These are phyloP conservation scores for Stenodema calcarata DNA, from an alignment of 2,888 invertebrate species.

Conservation along the genomic window DNA sequence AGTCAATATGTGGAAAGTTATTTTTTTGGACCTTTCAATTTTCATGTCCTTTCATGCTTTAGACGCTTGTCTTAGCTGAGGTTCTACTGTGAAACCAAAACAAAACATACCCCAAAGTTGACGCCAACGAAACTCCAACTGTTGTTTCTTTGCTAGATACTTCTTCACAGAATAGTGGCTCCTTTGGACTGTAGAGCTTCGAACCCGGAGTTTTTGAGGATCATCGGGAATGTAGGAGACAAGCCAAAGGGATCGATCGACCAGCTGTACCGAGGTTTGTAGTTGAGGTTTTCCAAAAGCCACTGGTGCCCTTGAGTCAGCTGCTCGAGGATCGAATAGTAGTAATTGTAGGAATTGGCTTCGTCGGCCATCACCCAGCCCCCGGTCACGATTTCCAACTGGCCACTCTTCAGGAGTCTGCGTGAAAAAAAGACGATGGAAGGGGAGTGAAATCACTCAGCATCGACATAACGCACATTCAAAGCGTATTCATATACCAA, in stretches of 20 bases:
- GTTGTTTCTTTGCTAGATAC: conserved; percentile 77
- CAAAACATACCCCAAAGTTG: conserved; percentile 83
- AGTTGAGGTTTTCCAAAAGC: conserved; percentile 81
- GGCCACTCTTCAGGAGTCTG: conserved; percentile 80
- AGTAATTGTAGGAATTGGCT: conserved; percentile 92
- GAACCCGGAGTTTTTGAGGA: conserved; percentile 81
- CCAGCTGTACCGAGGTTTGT: conserved; percentile 79
- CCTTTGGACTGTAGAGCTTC: conserved; percentile 85
- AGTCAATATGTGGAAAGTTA: too few species aligned
- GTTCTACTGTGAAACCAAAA: too few species aligned
- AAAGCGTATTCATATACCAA: too few species aligned
- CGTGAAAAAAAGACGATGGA: neutral
- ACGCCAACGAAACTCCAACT: conserved; percentile 93
- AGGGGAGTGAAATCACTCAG: too few species aligned
- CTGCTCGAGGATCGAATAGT: conserved; percentile 87
- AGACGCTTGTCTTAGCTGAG: too few species aligned
- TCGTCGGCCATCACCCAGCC: conserved; percentile 99
- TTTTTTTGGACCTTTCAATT: too few species aligned
- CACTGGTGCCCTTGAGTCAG: conserved; percentile 95
- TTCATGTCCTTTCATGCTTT: too few species aligned
- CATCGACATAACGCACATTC: too few species aligned
- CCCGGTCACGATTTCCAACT: conserved; percentile 95
- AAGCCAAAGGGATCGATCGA: conserved; percentile 94
- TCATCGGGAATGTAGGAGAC: conserved; percentile 82
- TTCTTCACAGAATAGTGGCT: conserved; percentile 97